Base-by-base conservation (phyloP, 2,113 vertebrate genomes). In the Oryzias melastigma region DNA sequence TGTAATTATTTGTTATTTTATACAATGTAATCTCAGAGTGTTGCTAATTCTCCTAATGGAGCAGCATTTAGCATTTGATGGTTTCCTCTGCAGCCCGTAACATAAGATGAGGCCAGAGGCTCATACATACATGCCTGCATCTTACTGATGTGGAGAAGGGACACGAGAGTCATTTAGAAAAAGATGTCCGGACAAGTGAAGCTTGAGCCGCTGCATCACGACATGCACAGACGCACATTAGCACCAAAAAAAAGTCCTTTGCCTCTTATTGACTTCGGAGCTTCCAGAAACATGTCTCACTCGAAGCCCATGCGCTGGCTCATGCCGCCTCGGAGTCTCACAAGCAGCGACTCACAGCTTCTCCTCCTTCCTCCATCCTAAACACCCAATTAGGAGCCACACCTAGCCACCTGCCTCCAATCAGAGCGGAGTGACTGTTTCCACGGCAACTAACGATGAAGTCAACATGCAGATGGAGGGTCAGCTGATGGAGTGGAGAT, bases 381-480 rank as follows among this genome's bases (percentile, higher is more conserved):
- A 89, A 73, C 62, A 62, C 20, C 74, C 45, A 58, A 83, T 91
- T 88, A 91, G 72, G 71, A 47, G 57, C 74, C 58, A 67, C 78
- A 83, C 81, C 76, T 82, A 77, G 81, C 83, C 87, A 90, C 81
- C 87, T 90, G 89, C 80, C 68, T 85, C 89, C 85, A 85, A 87
- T 89, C 84, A 80, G 71, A 66, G 52, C 0, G 29, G 50, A 73
- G 62, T 7, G 54, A 73, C 61, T 20, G 62, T 84, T 77, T 64
- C 76, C 69, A 65, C 80, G 75, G 75, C 14, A 68, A 60, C 77
- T 17, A 22, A 69, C 53, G 10, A 70, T 0, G 51, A 74, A 53
- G 59, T 65, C 59, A 72, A 64, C 73, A 79, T 44, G 8, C 1
- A 0, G 16, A 22, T 60, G 50, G 68, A 65, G 66, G 79, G 62